Conservation (phyloP, 2,888 invertebrate species). For the Crossocerus cetratus region DNA sequence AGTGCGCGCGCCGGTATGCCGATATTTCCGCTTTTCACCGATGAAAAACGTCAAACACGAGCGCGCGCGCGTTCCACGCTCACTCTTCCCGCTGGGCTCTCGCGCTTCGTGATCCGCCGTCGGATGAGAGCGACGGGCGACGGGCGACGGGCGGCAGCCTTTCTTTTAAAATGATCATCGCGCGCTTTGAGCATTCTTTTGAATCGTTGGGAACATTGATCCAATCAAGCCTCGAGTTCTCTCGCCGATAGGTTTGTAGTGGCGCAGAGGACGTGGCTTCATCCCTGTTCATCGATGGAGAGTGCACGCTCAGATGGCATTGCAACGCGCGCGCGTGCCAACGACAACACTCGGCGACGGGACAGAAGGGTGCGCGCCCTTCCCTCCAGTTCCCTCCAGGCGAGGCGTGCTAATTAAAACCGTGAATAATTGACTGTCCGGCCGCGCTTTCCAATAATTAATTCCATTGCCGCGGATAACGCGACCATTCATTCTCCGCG, state of each 20-base stretch:
- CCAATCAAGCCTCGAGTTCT: too few species aligned
- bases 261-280: too few species aligned
- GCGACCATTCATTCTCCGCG: slow-evolving; percentile 52
- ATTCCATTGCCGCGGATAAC: slow-evolving; percentile 62
- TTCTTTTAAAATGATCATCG: too few species aligned
- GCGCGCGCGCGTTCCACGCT: not conserved
- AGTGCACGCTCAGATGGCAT: slow-evolving; percentile 24
- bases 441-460: slow-evolving; percentile 63
- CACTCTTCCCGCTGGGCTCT: not conserved
- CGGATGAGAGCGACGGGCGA: too few species aligned
- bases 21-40: slow-evolving; percentile 9
- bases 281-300: not conserved
- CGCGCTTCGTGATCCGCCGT: too few species aligned
- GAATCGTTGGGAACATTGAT: too few species aligned
- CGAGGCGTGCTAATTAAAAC: slow-evolving; percentile 60
- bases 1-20: not conserved
- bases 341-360: slow-evolving; percentile 39
- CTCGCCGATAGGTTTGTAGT: not conserved
- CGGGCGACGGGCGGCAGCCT: too few species aligned
- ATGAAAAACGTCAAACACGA: slow-evolving; percentile 9
- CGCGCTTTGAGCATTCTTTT: too few species aligned
- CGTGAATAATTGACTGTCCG: slow-evolving; percentile 63
- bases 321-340: slow-evolving; percentile 18
- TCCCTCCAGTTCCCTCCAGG: too few species aligned
- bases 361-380: slow-evolving; percentile 25